phyloP scores from a whole-genome alignment of 1,140 invertebrate genomes.

The Caenorhabditis briggsae region DNA sequence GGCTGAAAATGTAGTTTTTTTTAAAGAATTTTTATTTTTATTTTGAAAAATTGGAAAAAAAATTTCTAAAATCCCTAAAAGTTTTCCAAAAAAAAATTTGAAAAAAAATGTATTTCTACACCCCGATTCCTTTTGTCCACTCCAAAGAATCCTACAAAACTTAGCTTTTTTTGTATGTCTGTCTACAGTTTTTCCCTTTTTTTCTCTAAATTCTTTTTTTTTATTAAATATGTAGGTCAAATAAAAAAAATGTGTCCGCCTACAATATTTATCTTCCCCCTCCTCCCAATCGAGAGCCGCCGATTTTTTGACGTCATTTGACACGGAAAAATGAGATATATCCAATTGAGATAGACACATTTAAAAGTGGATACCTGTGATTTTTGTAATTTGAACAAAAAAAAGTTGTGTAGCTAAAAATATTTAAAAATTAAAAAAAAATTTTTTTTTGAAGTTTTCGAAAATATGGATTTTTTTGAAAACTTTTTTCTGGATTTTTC shows the following conservation, averaged over 20 bases:
- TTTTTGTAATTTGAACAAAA: background rate
- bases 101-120: background rate
- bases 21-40: too few relatives aligned
- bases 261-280: background rate
- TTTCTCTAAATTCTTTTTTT: too few relatives aligned
- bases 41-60: too few relatives aligned
- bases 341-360: background rate
- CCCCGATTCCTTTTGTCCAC: too few relatives aligned
- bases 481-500: too few relatives aligned
- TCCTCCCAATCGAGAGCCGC: background rate
- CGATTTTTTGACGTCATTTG: constrained; percentile 30
- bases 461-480: too few relatives aligned
- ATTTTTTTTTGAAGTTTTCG: background rate
- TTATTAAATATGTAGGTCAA: too few relatives aligned
- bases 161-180: too few relatives aligned
- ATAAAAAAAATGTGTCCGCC: background rate
- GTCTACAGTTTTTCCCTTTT: too few relatives aligned
- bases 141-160: too few relatives aligned
- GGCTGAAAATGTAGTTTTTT: too few relatives aligned
- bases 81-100: background rate
- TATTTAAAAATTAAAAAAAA: background rate
- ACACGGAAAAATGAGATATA: constrained; percentile 5
- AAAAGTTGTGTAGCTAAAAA: background rate
- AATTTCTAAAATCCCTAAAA: too few relatives aligned
- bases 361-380: background rate